Conservation (phyloP, 2,113 vertebrate species). For the Actenoides hombroni region DNA sequence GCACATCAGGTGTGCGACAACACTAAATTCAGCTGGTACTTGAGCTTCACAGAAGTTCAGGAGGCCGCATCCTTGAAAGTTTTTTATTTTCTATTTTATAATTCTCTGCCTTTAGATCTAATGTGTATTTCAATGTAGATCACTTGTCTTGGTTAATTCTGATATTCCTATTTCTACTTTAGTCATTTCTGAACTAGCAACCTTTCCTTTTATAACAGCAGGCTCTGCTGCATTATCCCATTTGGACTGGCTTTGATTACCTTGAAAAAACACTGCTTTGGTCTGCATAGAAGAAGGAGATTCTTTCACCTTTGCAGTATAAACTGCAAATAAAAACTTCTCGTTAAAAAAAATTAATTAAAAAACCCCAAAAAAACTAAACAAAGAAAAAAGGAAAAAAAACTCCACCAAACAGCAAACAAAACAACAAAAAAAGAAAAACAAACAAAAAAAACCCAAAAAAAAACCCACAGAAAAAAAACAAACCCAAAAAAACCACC, state of each 20-base stretch:
- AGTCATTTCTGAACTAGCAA: not conserved
- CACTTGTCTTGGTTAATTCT: not conserved
- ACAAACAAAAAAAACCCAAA: too few species aligned
- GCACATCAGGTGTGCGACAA: not conserved
- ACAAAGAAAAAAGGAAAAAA: too few species aligned
- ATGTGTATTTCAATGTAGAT: not conserved
- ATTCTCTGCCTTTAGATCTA: not conserved
- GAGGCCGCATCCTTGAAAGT: rapidly evolving
- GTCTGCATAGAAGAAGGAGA: not conserved
- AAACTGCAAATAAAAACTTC: not conserved
- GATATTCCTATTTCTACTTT: not conserved
- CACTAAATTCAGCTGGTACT: not conserved
- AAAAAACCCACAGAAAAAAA: too few species aligned
- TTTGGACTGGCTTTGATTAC: not conserved
- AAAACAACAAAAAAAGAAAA: not conserved
- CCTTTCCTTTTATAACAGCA: not conserved
- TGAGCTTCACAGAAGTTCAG: not conserved
- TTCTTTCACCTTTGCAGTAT: not conserved
- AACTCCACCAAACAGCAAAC: too few species aligned
- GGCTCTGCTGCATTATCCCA: not conserved
- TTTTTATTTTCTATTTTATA: not conserved
- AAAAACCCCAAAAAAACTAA: too few species aligned
- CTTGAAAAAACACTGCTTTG: not conserved
- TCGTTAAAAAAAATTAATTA: not conserved
- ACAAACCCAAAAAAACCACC: too few species aligned